Base-by-base conservation (phyloP, 2,888 invertebrate species). In the Zelleria hepariella region DNA sequence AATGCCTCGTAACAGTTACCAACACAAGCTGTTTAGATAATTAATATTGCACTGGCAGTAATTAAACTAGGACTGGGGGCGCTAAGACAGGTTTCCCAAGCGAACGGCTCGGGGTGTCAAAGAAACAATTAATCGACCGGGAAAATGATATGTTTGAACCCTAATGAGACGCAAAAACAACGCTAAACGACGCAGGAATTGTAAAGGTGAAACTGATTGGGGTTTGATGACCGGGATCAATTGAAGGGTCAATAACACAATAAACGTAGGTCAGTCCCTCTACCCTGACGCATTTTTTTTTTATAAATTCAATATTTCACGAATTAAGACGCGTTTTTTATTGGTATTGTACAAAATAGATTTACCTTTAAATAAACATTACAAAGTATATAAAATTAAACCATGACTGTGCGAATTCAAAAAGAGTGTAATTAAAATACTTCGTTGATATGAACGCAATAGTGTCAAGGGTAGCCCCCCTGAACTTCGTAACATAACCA, bases 21-120 rank as follows among this genome's bases (percentile, higher is more conserved):
- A 32, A 24, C 23, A 18, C 32, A 55, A 55, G 27, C 55, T 55
- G 55, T 55, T 55, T 42, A 55, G 55, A 55, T 55, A 55, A 55
- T 55, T 55, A 55, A 55, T 55, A 55, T 55, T 55, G 55, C 55
- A 32, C 55, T 25, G 54, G 15, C 20, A 20, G 26, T 55, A 55
- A 55, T 55, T 55, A 55, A 55, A 27, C 55, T 20, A 21, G 55
- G 32, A 23, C 51, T 51, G 51, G 51, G 32, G 32, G 32, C 10
- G 32, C 32, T 51, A 51, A 51, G 51, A 18, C 8, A 51, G 51
- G 21, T 42, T 42, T 15, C 32, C 32, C 10, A 42, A 15, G 32
- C 32, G 32, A 42, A 42, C 32, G 15, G 32, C 32, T 42, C 1
- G 32, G 32, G 32, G 32, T 42, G 32, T 42, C 32, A 42, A 15